These are phyloP conservation scores for Corynorhinus townsendii DNA, from an alignment of 2,113 vertebrate genomes.

Conservation along the genomic window DNA sequence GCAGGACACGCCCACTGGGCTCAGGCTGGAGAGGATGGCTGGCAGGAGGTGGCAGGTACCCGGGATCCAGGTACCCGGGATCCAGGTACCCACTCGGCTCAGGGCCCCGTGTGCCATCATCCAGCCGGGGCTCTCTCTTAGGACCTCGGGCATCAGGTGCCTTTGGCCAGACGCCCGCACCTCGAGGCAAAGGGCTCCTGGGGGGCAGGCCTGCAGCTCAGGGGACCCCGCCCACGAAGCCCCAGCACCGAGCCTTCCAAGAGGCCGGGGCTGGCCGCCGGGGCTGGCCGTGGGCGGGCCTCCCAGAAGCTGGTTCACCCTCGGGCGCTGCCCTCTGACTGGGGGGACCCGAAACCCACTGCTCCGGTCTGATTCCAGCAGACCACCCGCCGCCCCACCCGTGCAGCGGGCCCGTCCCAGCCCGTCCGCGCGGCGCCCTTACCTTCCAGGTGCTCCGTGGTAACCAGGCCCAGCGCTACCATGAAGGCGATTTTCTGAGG, in stretches of 20 bases:
- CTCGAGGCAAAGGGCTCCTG: fast-evolving
- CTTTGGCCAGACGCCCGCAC: fast-evolving
- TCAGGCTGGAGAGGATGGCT: not conserved
- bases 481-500: slow-evolving; percentile 98
- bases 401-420: fast-evolving
- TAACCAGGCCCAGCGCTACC: slow-evolving; percentile 96
- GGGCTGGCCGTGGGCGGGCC: no score
- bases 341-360: fast-evolving
- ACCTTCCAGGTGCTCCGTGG: slow-evolving; percentile 97
- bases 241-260: fast-evolving
- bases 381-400: not conserved
- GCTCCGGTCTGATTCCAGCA: fast-evolving
- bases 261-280: not conserved
- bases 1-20: not conserved
- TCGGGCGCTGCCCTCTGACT: fast-evolving
- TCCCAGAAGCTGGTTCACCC: not conserved
- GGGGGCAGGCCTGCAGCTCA: fast-evolving
- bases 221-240: fast-evolving
- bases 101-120: fast-evolving
- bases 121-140: not conserved
- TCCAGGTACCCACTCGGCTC: not conserved
- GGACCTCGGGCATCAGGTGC: not conserved
- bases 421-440: slow-evolving; percentile 48
- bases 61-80: not conserved
- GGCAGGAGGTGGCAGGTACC: not conserved